Base-by-base conservation (phyloP, 2,797 vertebrate genomes). In the Argyrosomus regius region DNA sequence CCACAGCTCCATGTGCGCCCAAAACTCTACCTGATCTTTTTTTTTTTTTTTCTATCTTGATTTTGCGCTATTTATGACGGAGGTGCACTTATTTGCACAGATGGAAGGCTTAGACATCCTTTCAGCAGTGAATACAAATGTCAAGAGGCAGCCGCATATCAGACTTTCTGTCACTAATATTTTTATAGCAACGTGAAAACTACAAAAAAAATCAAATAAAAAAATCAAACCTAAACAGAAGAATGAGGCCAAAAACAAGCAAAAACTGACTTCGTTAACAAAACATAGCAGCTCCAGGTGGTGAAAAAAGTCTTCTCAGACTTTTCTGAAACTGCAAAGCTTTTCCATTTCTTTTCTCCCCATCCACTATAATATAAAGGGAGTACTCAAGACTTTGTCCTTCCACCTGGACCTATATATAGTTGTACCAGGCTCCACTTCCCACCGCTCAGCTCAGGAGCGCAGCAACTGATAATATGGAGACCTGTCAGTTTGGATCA, bases 401-500 rank as follows among this genome's bases (percentile, higher is more conserved):
- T 75, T 87, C 77, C 81, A 88, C 85, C 81, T 89, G 67, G 54
- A 59, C 64, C 81, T 89, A 89, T 83, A 86, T 90, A 86, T 86
- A 88, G 89, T 72, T 66, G 17, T 73, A 46, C 43, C 58, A 41
- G 71, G 60, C 84, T 84, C 74, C 80, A 68, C 70, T 86, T 83
- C 62, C 77, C 74, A 54, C 56, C 0, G 26, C 84, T 85, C 68
- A 26, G 73, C 85, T 79, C 77, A 0, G 10, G 69, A 83, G 65
- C 20, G 2, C 77, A 89, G 82, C 72, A 79, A 69, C 85, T 72
- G 81, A 87, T 82, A 88, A 87, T 90, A 83, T 72, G 82, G 87
- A 91, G 88, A 81, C 73, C 82, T 88, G 90, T 91, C 93, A 89
- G 82, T 65, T 73, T 75, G 74, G 59, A 91, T 92, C 87, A 90